These are phyloP conservation scores for Ptilodon capucinus DNA, from an alignment of 2,888 invertebrate genomes.

Conservation along the genomic window DNA sequence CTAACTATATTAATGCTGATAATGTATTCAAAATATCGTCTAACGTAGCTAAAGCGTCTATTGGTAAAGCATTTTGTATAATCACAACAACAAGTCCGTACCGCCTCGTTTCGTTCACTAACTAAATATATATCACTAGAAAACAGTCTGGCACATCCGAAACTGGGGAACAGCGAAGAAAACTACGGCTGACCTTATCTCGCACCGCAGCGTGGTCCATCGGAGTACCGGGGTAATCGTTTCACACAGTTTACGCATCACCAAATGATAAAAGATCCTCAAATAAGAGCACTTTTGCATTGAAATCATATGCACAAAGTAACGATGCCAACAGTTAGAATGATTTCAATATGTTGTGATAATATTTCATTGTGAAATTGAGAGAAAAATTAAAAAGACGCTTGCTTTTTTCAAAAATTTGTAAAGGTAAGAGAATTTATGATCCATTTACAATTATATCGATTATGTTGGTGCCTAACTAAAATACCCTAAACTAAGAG, in stretches of 20 bases:
- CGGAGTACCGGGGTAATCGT: constrained; percentile 62
- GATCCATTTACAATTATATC: too few species aligned
- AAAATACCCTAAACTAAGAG: too few species aligned
- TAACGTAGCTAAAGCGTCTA: constrained; percentile 78
- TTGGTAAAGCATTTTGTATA: constrained; percentile 79
- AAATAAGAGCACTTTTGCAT: too few species aligned
- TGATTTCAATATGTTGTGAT: not conserved
- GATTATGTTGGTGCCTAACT: too few species aligned
- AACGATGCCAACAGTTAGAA: not conserved
- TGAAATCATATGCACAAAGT: not conserved
- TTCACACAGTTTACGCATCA: constrained; percentile 45
- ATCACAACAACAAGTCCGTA: constrained; percentile 76
- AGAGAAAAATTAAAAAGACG: too few species aligned
- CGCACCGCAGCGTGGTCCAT: constrained; percentile 63
- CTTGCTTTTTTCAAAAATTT: too few species aligned
- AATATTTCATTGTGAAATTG: too few species aligned
- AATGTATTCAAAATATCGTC: constrained; percentile 73
- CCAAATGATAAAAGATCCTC: constrained; percentile 29
- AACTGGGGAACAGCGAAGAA: constrained; percentile 78
- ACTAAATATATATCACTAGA: constrained; percentile 75
- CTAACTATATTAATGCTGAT: constrained; percentile 60
- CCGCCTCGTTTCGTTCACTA: constrained; percentile 71
- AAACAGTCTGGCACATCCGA: constrained; percentile 80
- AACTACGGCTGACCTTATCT: constrained; percentile 78
- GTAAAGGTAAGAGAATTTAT: too few species aligned